Conservation (phyloP, 2,113 vertebrate species). For the Nematolebias whitei region DNA sequence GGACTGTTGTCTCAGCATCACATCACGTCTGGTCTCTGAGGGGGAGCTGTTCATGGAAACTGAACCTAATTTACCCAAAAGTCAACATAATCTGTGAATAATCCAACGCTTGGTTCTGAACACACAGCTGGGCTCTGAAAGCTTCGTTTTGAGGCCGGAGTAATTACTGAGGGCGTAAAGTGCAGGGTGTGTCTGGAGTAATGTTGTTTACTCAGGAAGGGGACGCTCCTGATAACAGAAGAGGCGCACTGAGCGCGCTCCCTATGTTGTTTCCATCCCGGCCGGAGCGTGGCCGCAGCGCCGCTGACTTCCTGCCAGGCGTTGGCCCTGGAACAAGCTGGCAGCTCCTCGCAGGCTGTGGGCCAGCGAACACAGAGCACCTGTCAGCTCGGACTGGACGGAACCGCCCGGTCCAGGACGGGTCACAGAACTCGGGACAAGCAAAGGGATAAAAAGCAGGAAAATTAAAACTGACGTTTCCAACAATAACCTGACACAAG, state of each 20-base stretch:
- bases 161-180: slow-evolving; percentile 29
- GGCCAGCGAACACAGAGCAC: slow-evolving; percentile 60
- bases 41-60: too few relatives aligned
- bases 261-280: too few relatives aligned
- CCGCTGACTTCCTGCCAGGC: slow-evolving; percentile 50
- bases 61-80: too few relatives aligned
- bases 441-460: too few relatives aligned
- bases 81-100: too few relatives aligned
- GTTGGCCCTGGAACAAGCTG: slow-evolving; percentile 51
- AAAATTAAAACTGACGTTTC: too few relatives aligned
- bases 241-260: slow-evolving; percentile 16
- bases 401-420: slow-evolving; percentile 25
- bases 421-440: background rate
- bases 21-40: too few relatives aligned
- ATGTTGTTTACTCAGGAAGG: slow-evolving; percentile 26
- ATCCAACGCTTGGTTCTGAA: background rate
- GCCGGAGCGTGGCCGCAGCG: too few relatives aligned
- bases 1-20: too few relatives aligned
- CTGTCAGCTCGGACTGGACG: slow-evolving; percentile 52
- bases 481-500: too few relatives aligned
- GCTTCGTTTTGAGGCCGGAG: background rate
- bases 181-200: slow-evolving; percentile 16
- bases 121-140: too few relatives aligned
- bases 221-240: slow-evolving; percentile 20
- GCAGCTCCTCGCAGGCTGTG: slow-evolving; percentile 27